Evolutionary conservation across 2,888 invertebrate species (phyloP), one percentile per base, ranked within the genome.

Genomic region (Cryptosula pallasiana): DNA sequence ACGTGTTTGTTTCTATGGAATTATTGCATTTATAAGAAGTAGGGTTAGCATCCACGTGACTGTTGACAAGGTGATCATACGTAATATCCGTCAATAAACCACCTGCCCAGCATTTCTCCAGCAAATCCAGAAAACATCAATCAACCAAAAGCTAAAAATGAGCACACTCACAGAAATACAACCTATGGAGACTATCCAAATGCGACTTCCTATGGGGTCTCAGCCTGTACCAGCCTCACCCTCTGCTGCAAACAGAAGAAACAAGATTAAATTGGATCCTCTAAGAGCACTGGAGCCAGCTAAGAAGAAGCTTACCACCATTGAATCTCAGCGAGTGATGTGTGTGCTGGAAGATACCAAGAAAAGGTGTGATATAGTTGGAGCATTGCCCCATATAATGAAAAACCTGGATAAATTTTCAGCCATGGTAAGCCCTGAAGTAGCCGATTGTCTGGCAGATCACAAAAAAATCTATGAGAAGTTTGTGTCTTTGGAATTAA

Each of bases 271-370:
- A 55, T 72, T 83, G 9, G 83, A 83, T 75, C 83, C 83, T 25
- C 75, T 80, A 9, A 74, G 82, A 69, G 82, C 82, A 16, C 73
- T 84, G 63, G 84, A 84, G 73, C 84, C 84, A 3, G 79, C 82
- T 0, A 76, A 82, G 34, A 84, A 84, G 74, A 84, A 84, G 72
- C 78, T 84, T 63, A 76, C 83, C 1, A 82, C 84, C 5, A 76
- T 84, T 69, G 84, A 84, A 73, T 78, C 84, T 0, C 84, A 84
- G 74, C 76, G 84, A 45, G 79, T 84, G 3, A 83, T 84, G 83
- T 79, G 81, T 27, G 83, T 83, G 1, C 78, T 84, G 74, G 81
- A 81, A 35, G 84, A 84, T 35, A 79, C 81, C 0, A 83, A 83
- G 34, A 76, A 76, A 63, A 78, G 80, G 72, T 76, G 77, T 1